These are phyloP conservation scores for Triplophysa rosa DNA, from an alignment of 2,113 vertebrate species.

Conservation along the genomic window DNA sequence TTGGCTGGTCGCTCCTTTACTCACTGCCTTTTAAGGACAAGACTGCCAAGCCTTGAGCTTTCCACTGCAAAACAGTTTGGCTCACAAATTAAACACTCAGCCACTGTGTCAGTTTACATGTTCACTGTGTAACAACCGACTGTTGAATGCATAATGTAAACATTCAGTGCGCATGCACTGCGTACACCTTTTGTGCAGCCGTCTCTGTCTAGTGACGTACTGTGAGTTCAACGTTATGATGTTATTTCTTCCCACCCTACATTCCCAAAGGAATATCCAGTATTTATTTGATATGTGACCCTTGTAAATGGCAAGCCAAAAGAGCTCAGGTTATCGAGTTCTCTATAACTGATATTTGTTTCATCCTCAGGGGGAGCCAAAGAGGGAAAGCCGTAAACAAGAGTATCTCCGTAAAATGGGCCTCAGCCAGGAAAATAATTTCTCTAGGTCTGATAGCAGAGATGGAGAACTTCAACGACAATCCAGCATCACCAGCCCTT, in stretches of 20 bases:
- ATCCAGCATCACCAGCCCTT: constrained; percentile 41
- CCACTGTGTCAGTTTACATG: constrained; percentile 55
- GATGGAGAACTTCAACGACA: constrained; percentile 56
- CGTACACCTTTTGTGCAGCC: constrained; percentile 5
- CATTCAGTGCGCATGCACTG: constrained; percentile 44
- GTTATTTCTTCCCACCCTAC: background rate
- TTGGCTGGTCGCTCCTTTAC: constrained; percentile 71
- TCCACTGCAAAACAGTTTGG: constrained; percentile 63
- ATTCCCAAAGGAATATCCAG: background rate
- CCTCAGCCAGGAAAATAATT: constrained; percentile 71
- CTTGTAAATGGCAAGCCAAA: constrained; percentile 3
- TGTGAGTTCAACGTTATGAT: background rate
- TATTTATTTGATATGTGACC: background rate
- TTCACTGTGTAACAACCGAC: constrained; percentile 53
- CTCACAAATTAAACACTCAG: constrained; percentile 74
- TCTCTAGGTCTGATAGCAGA: constrained; percentile 47
- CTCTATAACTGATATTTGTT: constrained; percentile 15
- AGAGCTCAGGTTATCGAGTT: too few relatives aligned
- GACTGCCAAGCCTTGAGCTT: constrained; percentile 65
- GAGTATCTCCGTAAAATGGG: constrained; percentile 76
- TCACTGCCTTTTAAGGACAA: constrained; percentile 80
- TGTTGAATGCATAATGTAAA: constrained; percentile 60
- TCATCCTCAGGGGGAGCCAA: constrained; percentile 63
- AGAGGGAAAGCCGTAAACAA: constrained; percentile 75
- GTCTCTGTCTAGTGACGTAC: background rate